Base-by-base conservation (phyloP, 2,888 invertebrate genomes). In the Chalcis sispes region DNA sequence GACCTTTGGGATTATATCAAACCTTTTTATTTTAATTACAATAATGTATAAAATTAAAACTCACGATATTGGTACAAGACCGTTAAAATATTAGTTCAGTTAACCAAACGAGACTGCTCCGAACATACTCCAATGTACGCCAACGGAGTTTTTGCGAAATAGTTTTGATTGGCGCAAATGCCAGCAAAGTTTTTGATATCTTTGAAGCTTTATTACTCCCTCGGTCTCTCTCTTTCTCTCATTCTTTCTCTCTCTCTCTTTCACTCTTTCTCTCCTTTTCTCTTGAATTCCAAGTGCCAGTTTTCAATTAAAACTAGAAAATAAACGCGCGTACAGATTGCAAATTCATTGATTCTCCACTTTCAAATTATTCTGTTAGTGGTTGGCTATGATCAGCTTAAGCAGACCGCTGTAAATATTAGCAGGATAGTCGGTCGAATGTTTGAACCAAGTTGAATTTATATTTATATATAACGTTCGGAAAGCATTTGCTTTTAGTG, bases 221-320 rank as follows among this genome's bases (percentile, higher is more conserved):
- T 67, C 56, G 54, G 15, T 62, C 32, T 54, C n/a, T 18, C 36
- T 20, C 46, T 42, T 27, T 36, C 36, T 36, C 36, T 36, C 4
- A 7, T 36, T 36, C 10, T 4, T 10, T 36, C 42, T 15, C 56
- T 2, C 66, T 50, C 50, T 67, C 56, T 62, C 20, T 62, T 25
- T 54, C n/a, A 18, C 36, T 20, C 46, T 42, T 27, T 36, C 36
- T 36, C 36, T 36, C 4, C 10, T 36, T 36, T 36, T 4, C 36
- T 36, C 42, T 42, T 7, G 36, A 8, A 42, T 2, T 42, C 2
- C 2, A 42, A 23, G 20, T 20, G 3, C 23, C 27, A 42, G 61
- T n/a, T 42, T 64, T 56, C 62, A 69, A 74, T 74, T 69, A 62
- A 67, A 62, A 69, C 46, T 62, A 48, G 32, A 69, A 74, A 73